Percentiles rank a stretch among this genome's conserved stretches.
phyloP scores from a whole-genome alignment of 2,888 invertebrate species.

The Conchocele bisecta region DNA sequence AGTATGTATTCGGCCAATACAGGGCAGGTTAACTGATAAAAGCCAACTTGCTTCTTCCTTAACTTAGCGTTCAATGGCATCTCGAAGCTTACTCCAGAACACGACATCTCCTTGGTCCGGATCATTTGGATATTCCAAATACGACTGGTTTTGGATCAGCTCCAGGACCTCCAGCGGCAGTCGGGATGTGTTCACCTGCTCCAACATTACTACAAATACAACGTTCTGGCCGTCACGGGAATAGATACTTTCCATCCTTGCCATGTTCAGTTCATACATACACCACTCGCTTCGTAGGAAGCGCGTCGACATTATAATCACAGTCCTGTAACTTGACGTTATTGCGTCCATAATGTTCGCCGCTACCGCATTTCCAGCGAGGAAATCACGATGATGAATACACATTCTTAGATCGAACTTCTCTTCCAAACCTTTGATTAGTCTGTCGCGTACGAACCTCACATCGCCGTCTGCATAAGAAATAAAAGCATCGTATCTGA shows the following conservation, averaged over 20 bases:
- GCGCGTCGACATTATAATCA: conserved; percentile 51
- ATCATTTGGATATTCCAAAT: not conserved
- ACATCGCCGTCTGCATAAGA: conserved; percentile 40
- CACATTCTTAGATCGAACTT: conserved; percentile 48
- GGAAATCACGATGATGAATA: conserved; percentile 61
- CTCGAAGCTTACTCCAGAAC: too few species aligned
- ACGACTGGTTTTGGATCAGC: not conserved
- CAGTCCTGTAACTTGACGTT: conserved; percentile 56
- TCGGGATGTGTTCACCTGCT: not conserved
- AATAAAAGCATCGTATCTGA: conserved; percentile 38
- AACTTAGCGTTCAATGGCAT: too few species aligned
- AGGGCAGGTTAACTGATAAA: too few species aligned
- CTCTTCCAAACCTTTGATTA: conserved; percentile 25
- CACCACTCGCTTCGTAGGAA: conserved; percentile 62
- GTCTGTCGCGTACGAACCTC: conserved; percentile 14
- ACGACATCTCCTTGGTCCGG: not conserved
- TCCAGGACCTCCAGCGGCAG: not conserved
- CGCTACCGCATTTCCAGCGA: conserved; percentile 57
- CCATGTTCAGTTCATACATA: conserved; percentile 65
- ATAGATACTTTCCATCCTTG: conserved; percentile 58
- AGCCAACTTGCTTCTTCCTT: too few species aligned
- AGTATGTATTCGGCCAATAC: too few species aligned
- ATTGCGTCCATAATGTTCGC: conserved; percentile 62
- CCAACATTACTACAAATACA: not conserved
- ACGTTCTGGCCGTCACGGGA: conserved; percentile 9